Conservation (phyloP, 1,140 invertebrate species). For the Trichonephila clavata region DNA sequence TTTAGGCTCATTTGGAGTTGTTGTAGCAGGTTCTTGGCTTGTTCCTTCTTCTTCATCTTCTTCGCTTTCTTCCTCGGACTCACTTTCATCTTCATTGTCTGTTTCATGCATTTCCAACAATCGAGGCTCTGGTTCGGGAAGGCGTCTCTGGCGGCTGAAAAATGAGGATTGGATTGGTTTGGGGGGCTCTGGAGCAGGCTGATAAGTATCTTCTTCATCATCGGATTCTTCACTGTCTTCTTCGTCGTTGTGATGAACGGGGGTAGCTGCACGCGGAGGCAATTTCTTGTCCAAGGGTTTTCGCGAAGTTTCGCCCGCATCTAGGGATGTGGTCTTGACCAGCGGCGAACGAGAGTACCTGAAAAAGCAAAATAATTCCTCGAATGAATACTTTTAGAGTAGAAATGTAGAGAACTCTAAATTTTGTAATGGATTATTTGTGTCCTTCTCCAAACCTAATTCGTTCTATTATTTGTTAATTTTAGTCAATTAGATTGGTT, state of each 20-base stretch:
- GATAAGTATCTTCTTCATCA: conserved; percentile 91
- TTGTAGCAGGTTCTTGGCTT: neutral
- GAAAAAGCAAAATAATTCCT: neutral
- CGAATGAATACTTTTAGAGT: neutral
- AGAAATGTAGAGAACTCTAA: neutral
- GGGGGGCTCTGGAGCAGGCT: conserved; percentile 85
- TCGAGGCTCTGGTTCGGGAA: conserved; percentile 71
- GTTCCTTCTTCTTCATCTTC: conserved; percentile 69
- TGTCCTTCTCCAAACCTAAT: neutral
- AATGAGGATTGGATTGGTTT: conserved; percentile 65
- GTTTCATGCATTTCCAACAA: conserved; percentile 69
- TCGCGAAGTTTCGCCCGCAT: conserved; percentile 7
- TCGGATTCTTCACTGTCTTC: conserved; percentile 94
- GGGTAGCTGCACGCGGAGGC: conserved; percentile 62
- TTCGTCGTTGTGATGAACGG: conserved; percentile 88
- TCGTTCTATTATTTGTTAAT: neutral
- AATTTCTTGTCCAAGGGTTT: conserved; percentile 64
- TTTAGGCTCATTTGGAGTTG: neutral
- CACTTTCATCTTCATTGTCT: conserved; percentile 52
- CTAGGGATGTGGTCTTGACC: conserved; percentile 71
- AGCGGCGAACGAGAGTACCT: conserved; percentile 71
- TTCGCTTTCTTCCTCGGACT: conserved; percentile 84
- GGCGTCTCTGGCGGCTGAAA: conserved; percentile 67
- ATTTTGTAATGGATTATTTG: neutral
- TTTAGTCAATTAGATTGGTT: neutral